phyloP scores from a whole-genome alignment of 2,113 vertebrate species.

The Scolopax mira region DNA sequence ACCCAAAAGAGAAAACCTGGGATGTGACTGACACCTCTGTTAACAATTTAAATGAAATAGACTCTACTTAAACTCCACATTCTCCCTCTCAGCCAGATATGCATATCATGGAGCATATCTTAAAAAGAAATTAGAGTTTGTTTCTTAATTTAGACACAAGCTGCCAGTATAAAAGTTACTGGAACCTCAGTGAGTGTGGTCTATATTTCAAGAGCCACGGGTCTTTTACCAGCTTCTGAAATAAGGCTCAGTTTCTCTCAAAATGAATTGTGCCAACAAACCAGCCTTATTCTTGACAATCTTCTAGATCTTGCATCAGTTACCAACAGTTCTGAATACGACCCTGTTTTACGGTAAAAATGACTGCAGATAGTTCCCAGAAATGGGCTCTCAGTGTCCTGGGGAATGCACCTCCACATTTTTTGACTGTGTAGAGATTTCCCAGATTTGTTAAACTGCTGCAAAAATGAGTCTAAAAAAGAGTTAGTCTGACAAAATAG shows the following conservation, averaged over 20 bases:
- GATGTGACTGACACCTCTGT: background rate
- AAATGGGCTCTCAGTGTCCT: background rate
- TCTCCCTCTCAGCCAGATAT: background rate
- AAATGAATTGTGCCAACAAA: background rate
- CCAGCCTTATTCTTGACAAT: background rate
- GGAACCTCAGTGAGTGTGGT: background rate
- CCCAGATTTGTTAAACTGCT: background rate
- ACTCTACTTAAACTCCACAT: background rate
- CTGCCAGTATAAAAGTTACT: background rate
- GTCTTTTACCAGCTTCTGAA: background rate
- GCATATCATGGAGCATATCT: background rate
- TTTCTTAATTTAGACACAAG: background rate
- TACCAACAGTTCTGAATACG: background rate
- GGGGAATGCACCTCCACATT: background rate
- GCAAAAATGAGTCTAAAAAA: background rate
- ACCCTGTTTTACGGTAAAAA: background rate
- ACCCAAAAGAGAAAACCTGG: background rate
- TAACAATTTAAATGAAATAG: background rate
- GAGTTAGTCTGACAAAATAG: background rate
- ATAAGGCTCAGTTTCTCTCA: background rate
- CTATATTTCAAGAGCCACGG: background rate
- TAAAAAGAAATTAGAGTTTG: background rate
- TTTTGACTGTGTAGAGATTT: background rate
- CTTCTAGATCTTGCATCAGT: background rate
- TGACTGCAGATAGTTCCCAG: background rate